Conservation (phyloP, 2,113 vertebrate species). For the Campylomormyrus numenius region DNA sequence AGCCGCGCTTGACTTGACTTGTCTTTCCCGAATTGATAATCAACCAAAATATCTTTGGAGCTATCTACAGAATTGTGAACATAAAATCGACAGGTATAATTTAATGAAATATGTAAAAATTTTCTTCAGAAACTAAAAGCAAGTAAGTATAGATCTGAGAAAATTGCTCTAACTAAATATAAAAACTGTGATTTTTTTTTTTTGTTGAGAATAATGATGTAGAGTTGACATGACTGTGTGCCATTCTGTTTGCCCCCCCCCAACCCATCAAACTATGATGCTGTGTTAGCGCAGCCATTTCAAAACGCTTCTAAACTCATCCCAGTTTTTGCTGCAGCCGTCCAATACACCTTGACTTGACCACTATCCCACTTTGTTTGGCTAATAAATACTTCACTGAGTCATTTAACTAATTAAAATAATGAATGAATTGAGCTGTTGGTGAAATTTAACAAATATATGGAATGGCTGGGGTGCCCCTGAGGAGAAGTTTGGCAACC, state of each 20-base stretch:
- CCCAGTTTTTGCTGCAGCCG: neutral
- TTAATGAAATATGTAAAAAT: neutral
- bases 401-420: neutral
- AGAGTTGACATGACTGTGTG: neutral
- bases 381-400: neutral
- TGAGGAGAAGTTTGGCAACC: neutral
- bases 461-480: neutral
- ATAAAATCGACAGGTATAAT: neutral
- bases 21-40: neutral
- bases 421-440: neutral
- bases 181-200: neutral
- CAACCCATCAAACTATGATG: neutral
- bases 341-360: neutral
- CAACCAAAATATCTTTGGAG: neutral
- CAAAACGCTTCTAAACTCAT: neutral
- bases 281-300: neutral
- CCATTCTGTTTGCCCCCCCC: neutral
- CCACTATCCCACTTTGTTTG: neutral
- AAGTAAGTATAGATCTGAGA: neutral
- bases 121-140: neutral
- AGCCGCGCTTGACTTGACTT: neutral
- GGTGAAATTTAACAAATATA: neutral
- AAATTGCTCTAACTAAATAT: neutral
- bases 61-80: neutral
- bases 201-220: neutral